These are phyloP conservation scores for Aphyosemion australe DNA, from an alignment of 2,113 vertebrate genomes.

Conservation along the genomic window DNA sequence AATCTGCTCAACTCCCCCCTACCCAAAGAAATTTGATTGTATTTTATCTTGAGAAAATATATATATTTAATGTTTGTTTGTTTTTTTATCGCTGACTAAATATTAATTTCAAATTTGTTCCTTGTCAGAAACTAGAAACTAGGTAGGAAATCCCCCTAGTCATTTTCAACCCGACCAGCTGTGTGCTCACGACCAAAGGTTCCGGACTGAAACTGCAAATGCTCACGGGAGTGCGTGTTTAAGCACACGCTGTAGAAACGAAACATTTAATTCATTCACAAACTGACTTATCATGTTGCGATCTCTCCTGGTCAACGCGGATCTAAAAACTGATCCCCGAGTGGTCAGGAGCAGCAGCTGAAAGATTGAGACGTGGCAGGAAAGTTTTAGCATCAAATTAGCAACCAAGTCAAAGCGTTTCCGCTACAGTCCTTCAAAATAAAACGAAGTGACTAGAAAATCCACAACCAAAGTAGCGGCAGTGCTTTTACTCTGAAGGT, in stretches of 20 bases:
- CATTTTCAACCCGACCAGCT: conserved; percentile 30
- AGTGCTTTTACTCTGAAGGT: conserved; percentile 54
- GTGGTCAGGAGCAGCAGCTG: conserved; percentile 28
- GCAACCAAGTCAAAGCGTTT: not conserved
- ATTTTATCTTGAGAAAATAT: too few species aligned
- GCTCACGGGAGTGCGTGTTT: not conserved
- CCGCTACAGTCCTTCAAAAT: conserved; percentile 20
- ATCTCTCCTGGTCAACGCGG: not conserved
- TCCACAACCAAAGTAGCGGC: fast-evolving
- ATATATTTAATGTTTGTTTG: too few species aligned
- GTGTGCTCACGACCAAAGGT: conserved; percentile 12
- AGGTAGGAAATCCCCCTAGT: conserved; percentile 52
- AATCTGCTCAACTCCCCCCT: too few species aligned
- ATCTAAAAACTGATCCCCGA: not conserved
- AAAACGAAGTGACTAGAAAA: not conserved
- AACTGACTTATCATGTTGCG: not conserved
- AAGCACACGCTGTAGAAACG: not conserved
- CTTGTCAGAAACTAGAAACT: not conserved
- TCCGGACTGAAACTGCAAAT: conserved; percentile 53
- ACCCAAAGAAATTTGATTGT: too few species aligned
- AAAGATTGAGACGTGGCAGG: conserved; percentile 81
- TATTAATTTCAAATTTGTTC: too few species aligned
- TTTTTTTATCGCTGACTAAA: too few species aligned
- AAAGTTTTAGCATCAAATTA: conserved; percentile 9
- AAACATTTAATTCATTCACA: not conserved